Evolutionary conservation across 2,797 vertebrate genomes (phyloP).

Genomic region (Sebastes melanostomus): DNA sequence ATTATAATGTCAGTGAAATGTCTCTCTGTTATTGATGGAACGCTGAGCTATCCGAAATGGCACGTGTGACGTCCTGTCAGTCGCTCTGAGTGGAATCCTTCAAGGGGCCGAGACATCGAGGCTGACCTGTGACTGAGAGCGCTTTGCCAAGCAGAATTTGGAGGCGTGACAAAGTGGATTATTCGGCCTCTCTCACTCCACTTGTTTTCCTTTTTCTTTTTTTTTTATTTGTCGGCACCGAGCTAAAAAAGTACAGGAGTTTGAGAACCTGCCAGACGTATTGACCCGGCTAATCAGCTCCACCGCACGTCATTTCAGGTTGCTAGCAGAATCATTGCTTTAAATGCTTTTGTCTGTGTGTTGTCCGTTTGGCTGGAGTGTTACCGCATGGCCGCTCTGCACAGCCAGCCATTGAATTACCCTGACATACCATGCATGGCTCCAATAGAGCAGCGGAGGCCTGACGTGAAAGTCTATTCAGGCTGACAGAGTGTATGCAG

Average conservation of each 20-base stretch:
- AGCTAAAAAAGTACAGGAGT: slow-evolving; percentile 58
- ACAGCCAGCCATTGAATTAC: slow-evolving; percentile 63
- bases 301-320: slow-evolving; percentile 73
- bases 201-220: slow-evolving; percentile 53
- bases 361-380: slow-evolving; percentile 58
- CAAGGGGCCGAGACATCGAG: slow-evolving; percentile 49
- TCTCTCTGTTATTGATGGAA: slow-evolving; percentile 49
- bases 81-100: slow-evolving; percentile 63
- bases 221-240: slow-evolving; percentile 44
- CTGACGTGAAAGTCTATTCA: slow-evolving; percentile 61
- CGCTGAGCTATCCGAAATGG: slow-evolving; percentile 62
- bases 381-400: slow-evolving; percentile 57
- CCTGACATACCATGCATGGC: slow-evolving; percentile 60
- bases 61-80: slow-evolving; percentile 53
- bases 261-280: slow-evolving; percentile 74
- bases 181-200: slow-evolving; percentile 65
- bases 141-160: slow-evolving; percentile 70
- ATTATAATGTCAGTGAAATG: slow-evolving; percentile 45
- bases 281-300: slow-evolving; percentile 77
- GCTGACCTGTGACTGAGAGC: slow-evolving; percentile 66
- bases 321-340: slow-evolving; percentile 71
- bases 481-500: slow-evolving; percentile 65
- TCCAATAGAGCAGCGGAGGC: slow-evolving; percentile 57
- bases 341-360: slow-evolving; percentile 67
- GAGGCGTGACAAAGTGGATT: slow-evolving; percentile 77